phyloP scores from a whole-genome alignment of 1,140 invertebrate species.

The Anastatus disparis region DNA sequence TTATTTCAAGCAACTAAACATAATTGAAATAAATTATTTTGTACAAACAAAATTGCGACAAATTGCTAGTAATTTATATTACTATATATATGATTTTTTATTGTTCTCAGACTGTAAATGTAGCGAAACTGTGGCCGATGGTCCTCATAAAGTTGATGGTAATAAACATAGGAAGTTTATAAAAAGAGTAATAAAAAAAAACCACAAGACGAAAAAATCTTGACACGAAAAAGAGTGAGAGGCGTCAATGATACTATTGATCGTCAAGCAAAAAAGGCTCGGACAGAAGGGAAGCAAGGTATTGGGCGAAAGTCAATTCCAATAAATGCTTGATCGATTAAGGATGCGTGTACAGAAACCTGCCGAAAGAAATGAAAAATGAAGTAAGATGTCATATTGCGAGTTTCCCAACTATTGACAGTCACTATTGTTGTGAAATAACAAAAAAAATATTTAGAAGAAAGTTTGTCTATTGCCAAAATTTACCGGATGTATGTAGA shows the following conservation, averaged over 20 bases:
- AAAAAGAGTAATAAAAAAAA: too few relatives aligned
- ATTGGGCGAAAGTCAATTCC: background rate
- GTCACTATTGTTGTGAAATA: slow-evolving; percentile 45
- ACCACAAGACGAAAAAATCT: too few relatives aligned
- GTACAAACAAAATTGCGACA: too few relatives aligned
- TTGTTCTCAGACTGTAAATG: too few relatives aligned
- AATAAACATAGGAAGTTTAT: too few relatives aligned
- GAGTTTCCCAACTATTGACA: slow-evolving; percentile 43
- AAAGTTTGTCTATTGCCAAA: slow-evolving; percentile 39
- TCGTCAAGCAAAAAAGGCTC: slow-evolving; percentile 8
- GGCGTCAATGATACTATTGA: background rate
- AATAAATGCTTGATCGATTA: background rate
- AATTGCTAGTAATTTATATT: too few relatives aligned
- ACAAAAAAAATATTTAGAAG: slow-evolving; percentile 43
- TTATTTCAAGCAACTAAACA: too few relatives aligned
- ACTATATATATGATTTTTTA: too few relatives aligned
- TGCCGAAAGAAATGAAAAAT: slow-evolving; percentile 1
- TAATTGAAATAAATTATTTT: too few relatives aligned
- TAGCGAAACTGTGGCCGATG: too few relatives aligned
- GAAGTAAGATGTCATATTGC: slow-evolving; percentile 43
- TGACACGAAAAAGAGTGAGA: background rate
- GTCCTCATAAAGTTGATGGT: too few relatives aligned
- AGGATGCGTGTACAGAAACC: background rate
- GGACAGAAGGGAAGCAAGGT: background rate
- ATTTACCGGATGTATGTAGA: slow-evolving; percentile 44